Percentiles rank a stretch among this genome's conserved stretches.
phyloP scores from a whole-genome alignment of 1,140 invertebrate genomes.

The Eriocheir sinensis region DNA sequence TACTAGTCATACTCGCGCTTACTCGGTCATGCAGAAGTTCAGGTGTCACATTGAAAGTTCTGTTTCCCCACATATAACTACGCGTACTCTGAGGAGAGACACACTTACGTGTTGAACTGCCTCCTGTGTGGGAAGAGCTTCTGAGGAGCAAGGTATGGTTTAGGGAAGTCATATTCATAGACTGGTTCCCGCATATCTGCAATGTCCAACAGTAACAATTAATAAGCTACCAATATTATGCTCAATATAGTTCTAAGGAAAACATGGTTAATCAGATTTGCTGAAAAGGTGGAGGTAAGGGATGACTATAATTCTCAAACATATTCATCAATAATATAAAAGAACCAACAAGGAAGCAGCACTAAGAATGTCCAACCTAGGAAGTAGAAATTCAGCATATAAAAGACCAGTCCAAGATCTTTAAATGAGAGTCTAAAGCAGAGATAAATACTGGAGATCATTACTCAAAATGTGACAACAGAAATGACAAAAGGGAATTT shows the following conservation, averaged over 20 bases:
- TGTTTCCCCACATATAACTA: no score
- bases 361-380: neutral
- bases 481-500: neutral
- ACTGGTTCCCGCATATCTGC: conserved; percentile 86
- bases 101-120: conserved; percentile 80
- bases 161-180: conserved; percentile 95
- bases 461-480: neutral
- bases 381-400: neutral
- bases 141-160: conserved; percentile 88
- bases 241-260: neutral
- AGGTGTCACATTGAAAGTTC: no score
- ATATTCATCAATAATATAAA: neutral
- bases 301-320: neutral
- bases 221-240: neutral
- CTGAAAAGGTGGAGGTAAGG: neutral
- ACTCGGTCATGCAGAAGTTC: no score
- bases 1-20: no score
- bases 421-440: no score
- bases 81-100: no score
- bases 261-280: neutral
- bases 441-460: no score
- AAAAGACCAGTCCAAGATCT: no score
- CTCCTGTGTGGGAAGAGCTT: conserved; percentile 88
- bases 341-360: neutral
- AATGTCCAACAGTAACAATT: conserved; percentile 30